Percentiles rank a stretch among this genome's conserved stretches.
Evolutionary conservation across 1,140 invertebrate species (phyloP).

Genomic region (Lamellibrachia luymesi): DNA sequence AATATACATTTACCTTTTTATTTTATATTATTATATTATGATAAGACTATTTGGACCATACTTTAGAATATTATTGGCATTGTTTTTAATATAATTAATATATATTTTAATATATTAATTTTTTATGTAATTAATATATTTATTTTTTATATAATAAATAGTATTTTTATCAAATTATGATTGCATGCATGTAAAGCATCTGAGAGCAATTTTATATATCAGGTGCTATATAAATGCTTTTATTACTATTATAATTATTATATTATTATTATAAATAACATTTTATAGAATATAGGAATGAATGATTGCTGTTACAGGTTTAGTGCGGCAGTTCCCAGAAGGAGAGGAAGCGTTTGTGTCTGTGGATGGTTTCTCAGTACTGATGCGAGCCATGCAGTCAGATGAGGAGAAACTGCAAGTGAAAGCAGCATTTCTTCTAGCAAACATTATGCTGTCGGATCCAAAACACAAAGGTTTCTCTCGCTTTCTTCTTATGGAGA

Average conservation of each 20-base stretch:
- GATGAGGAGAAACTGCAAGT: constrained; percentile 65
- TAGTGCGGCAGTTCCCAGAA: constrained; percentile 63
- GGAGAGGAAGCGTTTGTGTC: constrained; percentile 64
- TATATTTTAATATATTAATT: no score
- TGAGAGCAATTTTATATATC: no score
- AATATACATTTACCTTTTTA: no score
- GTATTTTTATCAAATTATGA: no score
- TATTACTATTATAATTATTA: background rate
- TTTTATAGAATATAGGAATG: background rate
- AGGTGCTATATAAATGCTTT: no score
- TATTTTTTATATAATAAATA: no score
- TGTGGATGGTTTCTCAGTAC: constrained; percentile 65
- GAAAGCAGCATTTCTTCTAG: constrained; percentile 71
- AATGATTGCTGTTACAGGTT: constrained; percentile 55
- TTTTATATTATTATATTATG: no score
- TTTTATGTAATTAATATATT: no score
- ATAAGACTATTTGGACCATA: no score
- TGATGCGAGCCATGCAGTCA: constrained; percentile 65
- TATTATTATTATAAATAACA: background rate
- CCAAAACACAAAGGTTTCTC: background rate
- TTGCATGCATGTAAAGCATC: no score
- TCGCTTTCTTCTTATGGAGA: background rate
- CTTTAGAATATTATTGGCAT: no score
- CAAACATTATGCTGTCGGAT: background rate
- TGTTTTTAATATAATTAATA: no score